A percentile compares a stretch with the other conserved stretches of the same genome.
Conservation (phyloP, 2,113 vertebrate genomes). For the Callipepla squamata region DNA sequence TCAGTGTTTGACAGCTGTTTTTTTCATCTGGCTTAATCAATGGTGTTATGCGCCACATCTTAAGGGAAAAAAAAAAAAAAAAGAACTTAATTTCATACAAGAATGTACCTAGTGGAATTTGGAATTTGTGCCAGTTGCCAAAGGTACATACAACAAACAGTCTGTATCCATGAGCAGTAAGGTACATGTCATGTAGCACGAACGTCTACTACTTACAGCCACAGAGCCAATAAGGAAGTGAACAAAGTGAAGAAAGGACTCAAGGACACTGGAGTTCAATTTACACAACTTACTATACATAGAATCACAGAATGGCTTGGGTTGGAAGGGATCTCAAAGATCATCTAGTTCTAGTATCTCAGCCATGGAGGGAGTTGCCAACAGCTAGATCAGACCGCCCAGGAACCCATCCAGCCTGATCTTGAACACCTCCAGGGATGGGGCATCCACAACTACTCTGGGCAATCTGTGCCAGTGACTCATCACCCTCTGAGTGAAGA, state of each 20-base stretch:
- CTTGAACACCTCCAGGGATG: too few relatives aligned
- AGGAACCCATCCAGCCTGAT: too few relatives aligned
- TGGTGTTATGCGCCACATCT: not conserved
- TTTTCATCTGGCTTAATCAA: not conserved
- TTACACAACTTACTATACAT: not conserved
- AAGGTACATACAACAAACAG: not conserved
- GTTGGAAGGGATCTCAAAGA: too few relatives aligned
- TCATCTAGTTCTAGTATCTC: too few relatives aligned
- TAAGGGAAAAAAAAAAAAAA: not conserved
- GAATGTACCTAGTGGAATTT: not conserved
- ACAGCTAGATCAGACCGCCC: too few relatives aligned
- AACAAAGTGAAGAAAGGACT: not conserved
- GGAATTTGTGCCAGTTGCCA: not conserved
- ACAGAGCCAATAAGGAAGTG: not conserved
- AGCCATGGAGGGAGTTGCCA: too few relatives aligned
- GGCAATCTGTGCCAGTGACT: too few relatives aligned
- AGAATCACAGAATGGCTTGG: too few relatives aligned
- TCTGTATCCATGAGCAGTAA: accelerated
- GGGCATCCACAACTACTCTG: too few relatives aligned
- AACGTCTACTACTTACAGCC: not conserved
- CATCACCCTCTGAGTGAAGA: too few relatives aligned
- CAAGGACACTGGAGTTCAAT: not conserved
- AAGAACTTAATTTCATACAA: not conserved
- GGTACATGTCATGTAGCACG: not conserved
- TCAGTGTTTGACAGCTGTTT: not conserved